phyloP scores from a whole-genome alignment of 2,888 invertebrate genomes.

The Globia sparganii region DNA sequence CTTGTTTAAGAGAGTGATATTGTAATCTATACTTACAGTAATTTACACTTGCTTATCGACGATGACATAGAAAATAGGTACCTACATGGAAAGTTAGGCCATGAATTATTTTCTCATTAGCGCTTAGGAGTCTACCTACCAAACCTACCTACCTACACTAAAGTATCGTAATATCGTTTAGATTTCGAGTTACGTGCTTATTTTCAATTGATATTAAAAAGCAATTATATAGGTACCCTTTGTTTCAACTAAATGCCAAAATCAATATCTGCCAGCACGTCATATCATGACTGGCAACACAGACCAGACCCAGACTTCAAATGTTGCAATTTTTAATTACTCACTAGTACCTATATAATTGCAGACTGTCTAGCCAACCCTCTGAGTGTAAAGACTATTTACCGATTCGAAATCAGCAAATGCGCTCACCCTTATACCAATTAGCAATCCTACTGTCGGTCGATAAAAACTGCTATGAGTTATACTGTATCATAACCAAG shows the following conservation, averaged over 20 bases:
- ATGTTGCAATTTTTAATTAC: conserved; percentile 29
- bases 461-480: conserved; percentile 18
- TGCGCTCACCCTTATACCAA: conserved; percentile 46
- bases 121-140: background rate
- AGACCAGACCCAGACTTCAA: conserved; percentile 11
- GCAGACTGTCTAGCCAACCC: conserved; percentile 37
- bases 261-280: background rate
- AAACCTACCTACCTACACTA: background rate
- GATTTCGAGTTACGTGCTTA: conserved; percentile 1
- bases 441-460: conserved; percentile 40
- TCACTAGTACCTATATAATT: background rate
- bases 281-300: background rate
- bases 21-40: conserved; percentile 41
- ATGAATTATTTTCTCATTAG: conserved; percentile 50
- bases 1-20: conserved; percentile 44
- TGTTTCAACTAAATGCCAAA: background rate
- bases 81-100: conserved; percentile 26
- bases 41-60: conserved; percentile 37
- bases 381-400: conserved; percentile 46
- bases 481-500: conserved; percentile 2
- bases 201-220: conserved; percentile 28
- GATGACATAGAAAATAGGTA: conserved; percentile 10
- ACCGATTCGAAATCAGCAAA: conserved; percentile 46
- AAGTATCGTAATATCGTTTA: conserved; percentile 15
- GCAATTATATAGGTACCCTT: conserved; percentile 1